A percentile compares a stretch with the other conserved stretches of the same genome.
phyloP scores from a whole-genome alignment of 2,888 invertebrate genomes.

The Abrostola tripartita region DNA sequence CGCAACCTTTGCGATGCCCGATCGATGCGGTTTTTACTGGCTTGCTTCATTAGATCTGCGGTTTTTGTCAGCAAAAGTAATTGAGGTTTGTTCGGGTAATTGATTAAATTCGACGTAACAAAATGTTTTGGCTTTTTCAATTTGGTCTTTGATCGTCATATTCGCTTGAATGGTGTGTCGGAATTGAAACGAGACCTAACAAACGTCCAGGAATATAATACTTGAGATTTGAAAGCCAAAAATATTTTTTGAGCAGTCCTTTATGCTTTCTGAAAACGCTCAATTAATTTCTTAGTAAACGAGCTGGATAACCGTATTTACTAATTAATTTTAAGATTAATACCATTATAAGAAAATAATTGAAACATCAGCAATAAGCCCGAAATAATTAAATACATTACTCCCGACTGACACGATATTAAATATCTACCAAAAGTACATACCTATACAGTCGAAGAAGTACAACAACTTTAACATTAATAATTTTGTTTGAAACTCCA shows the following conservation, averaged over 20 bases:
- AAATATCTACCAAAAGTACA: conserved; percentile 10
- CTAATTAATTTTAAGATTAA: too few species aligned
- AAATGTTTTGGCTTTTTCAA: neutral
- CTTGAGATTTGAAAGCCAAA: too few species aligned
- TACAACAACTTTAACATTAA: conserved; percentile 29
- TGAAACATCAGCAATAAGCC: neutral
- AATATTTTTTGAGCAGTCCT: too few species aligned
- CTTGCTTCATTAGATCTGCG: conserved; percentile 28
- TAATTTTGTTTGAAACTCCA: conserved; percentile 38
- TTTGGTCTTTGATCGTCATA: neutral
- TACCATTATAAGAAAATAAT: neutral
- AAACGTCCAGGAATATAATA: neutral
- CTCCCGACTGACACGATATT: conserved; percentile 5
- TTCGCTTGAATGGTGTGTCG: neutral
- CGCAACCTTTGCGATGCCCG: conserved; percentile 26
- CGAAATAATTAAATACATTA: neutral
- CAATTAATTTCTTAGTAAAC: too few species aligned
- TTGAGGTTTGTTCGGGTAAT: conserved; percentile 25
- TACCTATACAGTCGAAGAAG: conserved; percentile 20
- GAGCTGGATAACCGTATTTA: too few species aligned
- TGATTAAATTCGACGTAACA: conserved; percentile 7
- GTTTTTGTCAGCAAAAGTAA: conserved; percentile 24
- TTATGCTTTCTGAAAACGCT: too few species aligned
- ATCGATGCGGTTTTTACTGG: conserved; percentile 35
- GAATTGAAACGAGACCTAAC: neutral